A percentile compares a stretch with the other conserved stretches of the same genome.
Evolutionary conservation across 2,797 vertebrate species (phyloP).

Genomic region (Discoglossus pictus): DNA sequence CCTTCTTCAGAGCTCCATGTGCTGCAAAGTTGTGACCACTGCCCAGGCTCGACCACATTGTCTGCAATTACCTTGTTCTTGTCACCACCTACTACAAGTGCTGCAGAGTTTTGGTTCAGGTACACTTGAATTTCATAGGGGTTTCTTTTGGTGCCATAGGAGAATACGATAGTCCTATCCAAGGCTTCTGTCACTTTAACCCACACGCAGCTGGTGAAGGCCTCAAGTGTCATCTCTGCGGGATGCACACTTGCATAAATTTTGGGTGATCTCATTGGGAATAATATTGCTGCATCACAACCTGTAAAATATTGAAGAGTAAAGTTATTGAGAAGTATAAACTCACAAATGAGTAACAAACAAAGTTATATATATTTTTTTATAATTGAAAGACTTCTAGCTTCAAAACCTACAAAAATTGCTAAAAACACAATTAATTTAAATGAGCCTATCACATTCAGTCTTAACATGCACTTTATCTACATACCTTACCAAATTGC

Average conservation of each 20-base stretch:
- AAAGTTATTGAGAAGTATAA: background rate
- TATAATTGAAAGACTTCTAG: no score
- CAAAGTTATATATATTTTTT: no score
- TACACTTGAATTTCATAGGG: slow-evolving; percentile 90
- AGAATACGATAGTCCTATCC: slow-evolving; percentile 89
- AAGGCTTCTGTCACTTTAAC: slow-evolving; percentile 78
- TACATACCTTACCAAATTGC: no score
- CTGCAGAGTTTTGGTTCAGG: slow-evolving; percentile 67
- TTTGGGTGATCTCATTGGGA: slow-evolving; percentile 91
- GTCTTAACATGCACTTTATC: no score
- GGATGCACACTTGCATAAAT: slow-evolving; percentile 83
- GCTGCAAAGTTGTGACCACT: slow-evolving; percentile 86
- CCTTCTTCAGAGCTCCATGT: slow-evolving; percentile 84
- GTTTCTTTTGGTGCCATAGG: slow-evolving; percentile 85
- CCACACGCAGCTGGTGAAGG: slow-evolving; percentile 90
- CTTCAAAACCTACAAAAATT: no score
- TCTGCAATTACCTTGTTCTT: slow-evolving; percentile 72
- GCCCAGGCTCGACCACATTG: slow-evolving; percentile 58
- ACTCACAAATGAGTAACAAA: no score
- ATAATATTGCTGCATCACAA: slow-evolving; percentile 86
- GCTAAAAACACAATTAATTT: no score
- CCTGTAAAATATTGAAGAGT: slow-evolving; percentile 67
- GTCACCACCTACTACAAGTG: slow-evolving; percentile 76
- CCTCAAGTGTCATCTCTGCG: slow-evolving; percentile 65
- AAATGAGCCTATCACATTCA: no score